Base-by-base conservation (phyloP, 1,140 invertebrate genomes). In the Calycopis cecrops region DNA sequence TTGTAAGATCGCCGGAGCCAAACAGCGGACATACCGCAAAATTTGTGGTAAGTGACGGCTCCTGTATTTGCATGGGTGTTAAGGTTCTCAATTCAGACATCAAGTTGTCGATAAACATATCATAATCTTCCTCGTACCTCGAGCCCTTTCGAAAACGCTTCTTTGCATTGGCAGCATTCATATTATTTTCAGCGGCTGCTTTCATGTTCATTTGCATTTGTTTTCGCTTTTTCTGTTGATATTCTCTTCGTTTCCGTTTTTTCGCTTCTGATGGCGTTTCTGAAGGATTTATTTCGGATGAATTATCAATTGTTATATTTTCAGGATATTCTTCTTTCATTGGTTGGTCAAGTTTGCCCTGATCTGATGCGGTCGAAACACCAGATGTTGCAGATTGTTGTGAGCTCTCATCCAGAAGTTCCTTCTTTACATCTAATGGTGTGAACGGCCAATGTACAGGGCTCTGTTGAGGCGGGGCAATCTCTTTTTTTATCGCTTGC, bases 61-160 rank as follows among this genome's bases (percentile, higher is more conserved):
- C 97, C 59, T 95, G 91, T 40, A 99, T 94, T 59, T 92, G 91
- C 87, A 99, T 92, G 7, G 94, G 90, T 11, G 95, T 95, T 67
- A 98, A 89, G 57, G 93, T 92, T 28, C 95, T 89, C 35, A 99
- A 80, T 74, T 98, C 96, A 17, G 89, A 88, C 91, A 98, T 94
- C 28, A 98, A 88, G 69, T 93, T 94, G 67, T 97, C 97, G 63
- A 97, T 94, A 73, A 94, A 97, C 7, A 92, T 92, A 76, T 98
- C 96, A 80, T 96, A 96, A 85, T 98, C 96, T 88, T 98, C 96
- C 68, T 97, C 94, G 11, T 94, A 88, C 69, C 95, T 94, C 2
- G 94, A 96, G 21, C 93, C 92, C 83, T 96, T 97, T 21, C 95
- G 89, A 9, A 93, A 90, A 21, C 95, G 89, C 78, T 97, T 97